Evolutionary conservation across 92 coral and sea anemone species (phyloP).

Genomic region (Epizoanthus rinbou): DNA sequence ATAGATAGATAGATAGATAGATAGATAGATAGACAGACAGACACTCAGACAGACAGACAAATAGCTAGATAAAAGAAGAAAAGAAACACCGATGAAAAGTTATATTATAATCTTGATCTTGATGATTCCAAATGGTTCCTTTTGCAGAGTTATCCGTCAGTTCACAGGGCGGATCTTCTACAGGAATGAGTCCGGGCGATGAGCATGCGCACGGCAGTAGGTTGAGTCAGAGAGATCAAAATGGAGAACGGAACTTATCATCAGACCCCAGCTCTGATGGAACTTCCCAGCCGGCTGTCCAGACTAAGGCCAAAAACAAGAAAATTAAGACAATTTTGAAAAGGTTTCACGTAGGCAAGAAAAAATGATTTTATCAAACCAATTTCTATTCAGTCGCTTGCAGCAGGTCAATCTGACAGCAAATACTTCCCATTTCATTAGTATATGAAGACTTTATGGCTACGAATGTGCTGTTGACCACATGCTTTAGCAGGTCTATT

Average conservation of each 20-base stretch:
- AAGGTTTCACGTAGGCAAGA: slow-evolving; percentile 51
- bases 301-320: slow-evolving; percentile 52
- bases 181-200: slow-evolving; percentile 17
- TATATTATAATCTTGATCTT: no score
- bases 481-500: no score
- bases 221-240: neutral
- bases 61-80: no score
- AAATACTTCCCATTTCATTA: no score
- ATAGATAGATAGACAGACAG: no score
- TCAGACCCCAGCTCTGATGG: slow-evolving; percentile 24
- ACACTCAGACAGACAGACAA: no score
- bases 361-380: slow-evolving; percentile 36
- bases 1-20: no score
- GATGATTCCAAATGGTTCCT: neutral
- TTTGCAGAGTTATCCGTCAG: slow-evolving; percentile 24
- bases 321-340: slow-evolving; percentile 79
- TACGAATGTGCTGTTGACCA: no score
- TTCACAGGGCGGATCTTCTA: slow-evolving; percentile 28
- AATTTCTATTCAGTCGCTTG: neutral
- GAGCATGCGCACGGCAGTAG: neutral
- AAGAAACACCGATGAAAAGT: no score
- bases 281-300: neutral
- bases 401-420: no score
- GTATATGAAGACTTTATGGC: no score
- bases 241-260: slow-evolving; percentile 9